A percentile compares a stretch with the other conserved stretches of the same genome.
These are phyloP conservation scores for Agrotis exclamationis DNA, from an alignment of 2,888 invertebrate species.

Conservation along the genomic window DNA sequence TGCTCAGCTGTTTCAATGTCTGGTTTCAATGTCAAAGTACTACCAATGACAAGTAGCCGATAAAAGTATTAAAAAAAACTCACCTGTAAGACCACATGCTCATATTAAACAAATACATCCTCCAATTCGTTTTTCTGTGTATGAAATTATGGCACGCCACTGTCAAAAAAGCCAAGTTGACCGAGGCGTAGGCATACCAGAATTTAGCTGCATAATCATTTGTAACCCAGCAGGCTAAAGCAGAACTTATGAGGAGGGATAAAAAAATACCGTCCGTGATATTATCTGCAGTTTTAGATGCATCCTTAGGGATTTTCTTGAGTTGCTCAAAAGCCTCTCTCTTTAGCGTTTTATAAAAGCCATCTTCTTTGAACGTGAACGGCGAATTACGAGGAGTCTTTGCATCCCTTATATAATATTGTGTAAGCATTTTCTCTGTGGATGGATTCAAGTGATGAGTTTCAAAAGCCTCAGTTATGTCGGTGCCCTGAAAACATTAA, in stretches of 20 bases:
- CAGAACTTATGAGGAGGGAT: conserved; percentile 77
- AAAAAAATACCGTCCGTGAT: conserved; percentile 81
- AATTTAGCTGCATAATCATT: conserved; percentile 70
- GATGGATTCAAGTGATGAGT: conserved; percentile 92
- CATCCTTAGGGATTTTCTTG: conserved; percentile 87
- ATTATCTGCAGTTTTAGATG: conserved; percentile 74
- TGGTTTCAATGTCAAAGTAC: no score
- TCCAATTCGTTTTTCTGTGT: conserved; percentile 94
- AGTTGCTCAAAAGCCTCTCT: conserved; percentile 90
- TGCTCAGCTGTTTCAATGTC: no score
- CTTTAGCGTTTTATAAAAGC: conserved; percentile 94
- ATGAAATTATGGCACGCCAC: conserved; percentile 95
- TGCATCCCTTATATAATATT: conserved; percentile 92
- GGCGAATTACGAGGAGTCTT: conserved; percentile 92
- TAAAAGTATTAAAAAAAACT: conserved; percentile 36
- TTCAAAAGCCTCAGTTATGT: conserved; percentile 96
- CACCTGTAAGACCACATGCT: conserved; percentile 93
- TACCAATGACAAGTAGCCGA: no score
- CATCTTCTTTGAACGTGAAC: conserved; percentile 94
- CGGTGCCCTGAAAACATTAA: conserved; percentile 91
- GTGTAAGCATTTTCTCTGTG: conserved; percentile 87
- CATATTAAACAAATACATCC: conserved; percentile 95
- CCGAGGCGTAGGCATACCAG: conserved; percentile 88
- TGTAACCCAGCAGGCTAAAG: conserved; percentile 71
- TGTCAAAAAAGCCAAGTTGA: conserved; percentile 91